Conservation (phyloP, 2,113 vertebrate genomes). For the Xyliphius kryptos region DNA sequence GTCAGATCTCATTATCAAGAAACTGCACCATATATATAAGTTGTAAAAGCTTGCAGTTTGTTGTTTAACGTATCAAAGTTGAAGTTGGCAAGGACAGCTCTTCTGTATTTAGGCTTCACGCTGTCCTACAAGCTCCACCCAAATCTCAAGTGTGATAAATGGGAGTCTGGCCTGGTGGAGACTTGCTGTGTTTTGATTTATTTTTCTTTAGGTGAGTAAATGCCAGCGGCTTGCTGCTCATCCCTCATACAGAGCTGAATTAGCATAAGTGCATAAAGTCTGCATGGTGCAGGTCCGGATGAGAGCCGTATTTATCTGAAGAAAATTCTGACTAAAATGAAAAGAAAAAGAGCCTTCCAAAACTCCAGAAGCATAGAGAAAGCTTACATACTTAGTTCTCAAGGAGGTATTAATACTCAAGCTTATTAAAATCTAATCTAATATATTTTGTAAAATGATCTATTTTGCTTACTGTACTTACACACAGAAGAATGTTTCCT, state of each 20-base stretch:
- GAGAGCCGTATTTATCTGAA: conserved; percentile 51
- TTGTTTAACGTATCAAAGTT: background rate
- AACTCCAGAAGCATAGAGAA: no score
- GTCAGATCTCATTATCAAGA: no score
- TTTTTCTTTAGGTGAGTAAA: conserved; percentile 53
- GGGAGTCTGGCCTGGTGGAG: conserved; percentile 10
- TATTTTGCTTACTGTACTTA: no score
- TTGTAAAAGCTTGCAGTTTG: no score
- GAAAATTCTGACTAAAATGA: conserved; percentile 8
- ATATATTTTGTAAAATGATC: no score
- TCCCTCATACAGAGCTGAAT: conserved; percentile 56
- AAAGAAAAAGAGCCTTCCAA: no score
- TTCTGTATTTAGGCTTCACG: conserved; percentile 14
- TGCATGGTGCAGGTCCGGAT: conserved; percentile 52
- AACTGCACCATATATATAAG: no score
- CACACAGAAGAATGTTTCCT: no score
- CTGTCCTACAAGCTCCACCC: background rate
- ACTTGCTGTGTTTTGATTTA: conserved; percentile 36
- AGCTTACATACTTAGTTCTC: no score
- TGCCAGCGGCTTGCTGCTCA: conserved; percentile 58
- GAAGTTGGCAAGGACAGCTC: background rate
- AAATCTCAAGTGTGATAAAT: conserved; percentile 28
- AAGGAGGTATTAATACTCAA: no score
- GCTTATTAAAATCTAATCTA: no score
- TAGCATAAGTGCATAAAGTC: conserved; percentile 65